Base-by-base conservation (phyloP, 1,140 invertebrate genomes). In the Varroa destructor region DNA sequence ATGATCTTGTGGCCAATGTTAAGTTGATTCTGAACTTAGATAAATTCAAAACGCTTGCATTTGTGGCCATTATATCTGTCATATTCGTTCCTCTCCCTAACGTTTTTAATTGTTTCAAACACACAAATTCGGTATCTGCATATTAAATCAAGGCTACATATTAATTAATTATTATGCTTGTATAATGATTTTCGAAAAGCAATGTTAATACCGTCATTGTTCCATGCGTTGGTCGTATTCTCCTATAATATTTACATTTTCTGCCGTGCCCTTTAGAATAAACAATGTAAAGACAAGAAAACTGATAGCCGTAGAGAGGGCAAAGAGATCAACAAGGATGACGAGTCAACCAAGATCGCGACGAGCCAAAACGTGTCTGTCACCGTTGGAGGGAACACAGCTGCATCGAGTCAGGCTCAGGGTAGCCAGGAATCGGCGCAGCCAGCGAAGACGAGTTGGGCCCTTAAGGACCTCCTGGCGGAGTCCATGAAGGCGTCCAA, bases 401-500 rank as follows among this genome's bases (percentile, higher is more conserved):
- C 61, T 12, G 61, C 61, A 67, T 40, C 61, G 61, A 46, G 40
- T n/a, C 12, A 40, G n/a, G 61, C 36, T 12, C 12, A 12, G 61
- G 3, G 57, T 42, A 12, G 12, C 1, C 61, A 12, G 36, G 61
- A 67, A 67, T 40, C 40, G 40, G 46, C 12, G 46, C 61, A 67
- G 46, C 61, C 61, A 46, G 61, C 61, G 36, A 67, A 67, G 61
- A 67, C 40, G 46, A 67, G 61, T 67, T 67, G 61, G 61, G 61
- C 61, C 61, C 61, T 67, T 67, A 67, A 67, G 61, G 61, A 67
- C 46, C 61, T 67, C 61, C 37, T 67, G 36, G 61, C 61, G 46
- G 61, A 67, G 61, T 67, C 61, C 61, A 43, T 67, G 61, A 67
- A 67, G 61, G 61, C 61, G 61, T 67, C 61, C 61, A 67, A 67